These are phyloP conservation scores for Hyalella azteca DNA, from an alignment of 2,888 invertebrate species.

Conservation along the genomic window DNA sequence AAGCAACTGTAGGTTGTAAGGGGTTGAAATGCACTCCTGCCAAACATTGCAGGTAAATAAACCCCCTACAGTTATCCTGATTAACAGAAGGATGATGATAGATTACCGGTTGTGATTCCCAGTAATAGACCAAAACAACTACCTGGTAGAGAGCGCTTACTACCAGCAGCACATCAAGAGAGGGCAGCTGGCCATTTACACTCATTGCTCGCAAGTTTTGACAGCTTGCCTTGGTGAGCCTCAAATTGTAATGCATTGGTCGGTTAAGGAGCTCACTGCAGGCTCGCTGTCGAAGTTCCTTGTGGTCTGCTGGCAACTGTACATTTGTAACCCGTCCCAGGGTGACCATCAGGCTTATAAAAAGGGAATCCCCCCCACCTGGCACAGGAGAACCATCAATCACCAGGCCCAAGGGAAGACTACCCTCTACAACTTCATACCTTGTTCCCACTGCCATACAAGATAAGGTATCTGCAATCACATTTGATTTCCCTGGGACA, in stretches of 20 bases:
- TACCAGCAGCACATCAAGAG: background rate
- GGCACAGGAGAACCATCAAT: background rate
- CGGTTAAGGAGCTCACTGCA: background rate
- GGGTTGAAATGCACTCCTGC: too few species aligned
- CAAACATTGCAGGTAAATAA: too few species aligned
- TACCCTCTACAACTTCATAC: background rate
- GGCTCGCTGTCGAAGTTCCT: background rate
- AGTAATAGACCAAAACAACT: background rate
- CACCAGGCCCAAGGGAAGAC: background rate
- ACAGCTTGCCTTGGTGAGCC: background rate
- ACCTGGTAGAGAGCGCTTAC: background rate
- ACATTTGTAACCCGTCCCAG: background rate
- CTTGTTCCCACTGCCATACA: too few species aligned
- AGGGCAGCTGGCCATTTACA: background rate
- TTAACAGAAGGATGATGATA: background rate
- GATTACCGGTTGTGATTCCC: background rate
- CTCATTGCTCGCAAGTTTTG: background rate
- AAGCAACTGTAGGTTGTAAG: background rate
- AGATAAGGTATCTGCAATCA: too few species aligned
- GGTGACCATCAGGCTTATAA: background rate
- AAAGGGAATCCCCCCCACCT: background rate
- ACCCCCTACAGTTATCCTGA: background rate
- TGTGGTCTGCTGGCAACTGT: background rate
- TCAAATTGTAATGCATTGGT: background rate
- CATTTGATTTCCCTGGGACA: too few species aligned